Base-by-base conservation (phyloP, 2,113 vertebrate genomes). In the Nibea albiflora region DNA sequence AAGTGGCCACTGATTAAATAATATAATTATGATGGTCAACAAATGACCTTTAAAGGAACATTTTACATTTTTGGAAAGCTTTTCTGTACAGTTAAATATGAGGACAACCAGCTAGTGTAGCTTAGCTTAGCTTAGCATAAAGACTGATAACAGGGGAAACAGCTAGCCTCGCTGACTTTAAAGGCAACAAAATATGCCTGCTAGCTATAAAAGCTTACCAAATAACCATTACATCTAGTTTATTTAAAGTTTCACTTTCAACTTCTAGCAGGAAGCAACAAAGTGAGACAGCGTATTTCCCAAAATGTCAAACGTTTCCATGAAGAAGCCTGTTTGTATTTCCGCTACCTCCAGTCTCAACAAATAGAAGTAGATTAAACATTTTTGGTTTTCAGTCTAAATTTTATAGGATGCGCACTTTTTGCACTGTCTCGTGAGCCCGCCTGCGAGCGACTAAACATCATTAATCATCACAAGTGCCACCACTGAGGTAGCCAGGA, bases 381-480 rank as follows among this genome's bases (percentile, higher is more conserved):
- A 20, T 19, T 35, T 52, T 17, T 46, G 56, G 16, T 17, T 52
- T 50, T 24, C 10, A 74, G 54, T 26, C 10, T 22, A 22, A 73
- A 11, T 50, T 7, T 74, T 61, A 39, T 10, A 39, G 35, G 20
- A 60, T 56, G 17, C 17, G 24, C 50, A 63, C 9, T 39, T 50
- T 31, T 62, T 6, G 2, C 5, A 28, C 16, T 22, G 4, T 56
- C 52, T 62, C 8, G 14, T 28, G 60, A 57, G 49, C 31, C 42
- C 19, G 10, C 58, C 20, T 87, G 58, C 72, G 46, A 77, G 46
- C 28, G 68, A 54, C 54, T 49, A 4, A 79, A 70, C 68, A 70
- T 11, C 50, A 82, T 88, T 74, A 75, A 86, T 93, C 85, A 87
- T 84, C 83, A 71, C 39, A 65, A 80, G 62, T 63, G 17, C 20